phyloP scores from a whole-genome alignment of 2,113 vertebrate genomes.

The Psettodes erumei region DNA sequence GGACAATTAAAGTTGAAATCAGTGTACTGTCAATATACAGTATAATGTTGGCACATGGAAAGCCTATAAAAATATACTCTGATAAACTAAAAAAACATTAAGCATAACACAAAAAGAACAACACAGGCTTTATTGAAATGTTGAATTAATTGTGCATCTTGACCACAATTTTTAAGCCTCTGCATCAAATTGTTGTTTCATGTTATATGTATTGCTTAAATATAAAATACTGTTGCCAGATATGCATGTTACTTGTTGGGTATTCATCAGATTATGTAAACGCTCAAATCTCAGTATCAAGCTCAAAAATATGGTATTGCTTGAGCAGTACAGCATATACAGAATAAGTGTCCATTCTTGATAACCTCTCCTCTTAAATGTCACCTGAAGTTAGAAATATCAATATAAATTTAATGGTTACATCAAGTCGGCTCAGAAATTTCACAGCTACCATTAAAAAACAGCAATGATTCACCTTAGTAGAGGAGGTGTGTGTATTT shows the following conservation, averaged over 20 bases:
- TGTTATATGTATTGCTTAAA: too few species aligned
- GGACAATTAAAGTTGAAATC: not conserved
- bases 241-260: too few species aligned
- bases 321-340: not conserved
- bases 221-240: too few species aligned
- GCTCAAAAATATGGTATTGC: not conserved
- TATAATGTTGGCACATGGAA: not conserved
- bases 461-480: not conserved
- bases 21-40: constrained; percentile 7
- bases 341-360: not conserved
- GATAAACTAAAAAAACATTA: not conserved
- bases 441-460: not conserved
- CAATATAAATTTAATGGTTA: not conserved
- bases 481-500: not conserved
- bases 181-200: too few species aligned
- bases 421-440: not conserved
- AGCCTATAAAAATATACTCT: constrained; percentile 17
- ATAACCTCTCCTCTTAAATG: not conserved
- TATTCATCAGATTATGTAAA: too few species aligned
- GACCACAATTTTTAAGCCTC: too few species aligned
- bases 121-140: not conserved
- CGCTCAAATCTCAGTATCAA: not conserved
- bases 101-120: too few species aligned
- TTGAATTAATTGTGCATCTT: too few species aligned
- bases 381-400: not conserved